These are phyloP conservation scores for Silurus aristotelis DNA, from an alignment of 2,797 vertebrate species.

Conservation along the genomic window DNA sequence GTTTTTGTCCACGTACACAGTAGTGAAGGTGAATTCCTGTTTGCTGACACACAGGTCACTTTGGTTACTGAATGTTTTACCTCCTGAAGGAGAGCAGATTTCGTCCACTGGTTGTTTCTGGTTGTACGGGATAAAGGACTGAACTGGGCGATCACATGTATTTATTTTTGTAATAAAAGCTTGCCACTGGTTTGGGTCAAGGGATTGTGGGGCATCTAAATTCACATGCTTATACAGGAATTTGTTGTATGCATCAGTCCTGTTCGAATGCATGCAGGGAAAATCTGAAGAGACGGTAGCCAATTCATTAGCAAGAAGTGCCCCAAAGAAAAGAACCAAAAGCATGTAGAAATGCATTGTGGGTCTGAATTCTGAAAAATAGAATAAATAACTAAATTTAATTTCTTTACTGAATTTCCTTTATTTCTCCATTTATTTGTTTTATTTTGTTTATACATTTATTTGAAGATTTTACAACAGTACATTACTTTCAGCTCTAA, in stretches of 20 bases:
- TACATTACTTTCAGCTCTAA: neutral
- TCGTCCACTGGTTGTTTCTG: constrained; percentile 10
- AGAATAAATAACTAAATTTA: neutral
- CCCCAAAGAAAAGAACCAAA: neutral
- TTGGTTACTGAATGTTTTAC: neutral
- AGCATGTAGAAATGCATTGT: neutral
- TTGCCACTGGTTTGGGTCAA: constrained; percentile 30
- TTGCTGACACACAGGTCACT: constrained; percentile 36
- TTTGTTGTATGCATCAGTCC: accelerated
- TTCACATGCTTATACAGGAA: constrained; percentile 31
- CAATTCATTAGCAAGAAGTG: neutral
- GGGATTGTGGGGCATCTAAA: neutral
- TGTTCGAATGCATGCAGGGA: neutral
- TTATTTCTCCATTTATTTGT: neutral
- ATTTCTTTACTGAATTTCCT: neutral
- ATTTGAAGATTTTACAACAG: neutral
- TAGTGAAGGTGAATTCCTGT: constrained; percentile 22
- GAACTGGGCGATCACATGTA: constrained; percentile 9
- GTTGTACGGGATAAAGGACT: constrained; percentile 38
- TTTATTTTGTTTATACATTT: neutral
- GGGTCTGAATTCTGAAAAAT: neutral
- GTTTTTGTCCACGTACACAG: constrained; percentile 13
- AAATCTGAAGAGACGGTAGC: neutral
- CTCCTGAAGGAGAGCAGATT: constrained; percentile 30
- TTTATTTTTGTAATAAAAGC: neutral